Evolutionary conservation across 1,140 invertebrate genomes (phyloP), one percentile per base, ranked within the genome.

Genomic region (Helicoverpa armigera): DNA sequence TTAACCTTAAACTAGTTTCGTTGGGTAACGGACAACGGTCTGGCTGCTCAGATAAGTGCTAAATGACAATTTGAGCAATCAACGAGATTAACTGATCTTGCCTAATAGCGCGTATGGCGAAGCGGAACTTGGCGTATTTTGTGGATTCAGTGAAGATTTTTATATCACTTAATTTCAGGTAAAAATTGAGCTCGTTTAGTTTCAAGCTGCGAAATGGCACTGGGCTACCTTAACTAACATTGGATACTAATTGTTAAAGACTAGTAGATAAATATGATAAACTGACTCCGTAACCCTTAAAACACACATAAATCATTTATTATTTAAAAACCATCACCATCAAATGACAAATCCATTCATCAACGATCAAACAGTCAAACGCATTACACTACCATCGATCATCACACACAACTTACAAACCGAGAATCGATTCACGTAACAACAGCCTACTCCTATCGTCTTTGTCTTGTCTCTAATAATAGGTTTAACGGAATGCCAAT

Each of bases 381-480:
- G 31, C 10, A 11, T 2, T 12, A 13, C 14, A 31, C 11, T 4
- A 12, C 12, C 23, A 61, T 61, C 58, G 23, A 61, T 61, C 13
- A 61, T 29, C 16, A 31, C 3, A 61, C 12, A 18, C 3, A 61
- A 29, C 23, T 58, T 58, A 0, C 23, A 14, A n/a, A 12, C 13
- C 16, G 10, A 43, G 29, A 31, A 9, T 13, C 35, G 3, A 65
- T 29, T 16, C 35, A 18, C 10, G 14, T 1, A 35, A 56, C 10
- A 74, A 60, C 7, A 48, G 54, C 35, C 13, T 14, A 29, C 43
- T 70, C 18, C 10, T 29, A 69, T 50, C n/a, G n/a, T 16, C 12
- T 60, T 58, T 74, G 72, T 58, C 72, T 74, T 23, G 43, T 48
- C 29, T 63, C 75, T 65, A 75, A 48, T 75, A 77, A 16, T 67